These are phyloP conservation scores for Morus bassanus DNA, from an alignment of 2,797 vertebrate species.

Conservation along the genomic window DNA sequence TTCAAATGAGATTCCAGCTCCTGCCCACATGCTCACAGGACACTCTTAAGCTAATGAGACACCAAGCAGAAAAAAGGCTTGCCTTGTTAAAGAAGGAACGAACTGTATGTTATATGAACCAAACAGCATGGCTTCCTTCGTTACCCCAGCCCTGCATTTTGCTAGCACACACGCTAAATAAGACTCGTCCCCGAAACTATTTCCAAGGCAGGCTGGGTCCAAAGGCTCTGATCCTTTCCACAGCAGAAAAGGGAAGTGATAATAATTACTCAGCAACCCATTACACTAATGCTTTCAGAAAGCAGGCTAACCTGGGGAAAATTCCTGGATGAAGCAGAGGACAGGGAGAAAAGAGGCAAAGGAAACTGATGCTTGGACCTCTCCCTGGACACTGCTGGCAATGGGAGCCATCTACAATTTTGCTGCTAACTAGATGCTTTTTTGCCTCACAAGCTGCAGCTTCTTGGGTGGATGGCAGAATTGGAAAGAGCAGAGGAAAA, in stretches of 20 bases:
- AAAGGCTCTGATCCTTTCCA: background rate
- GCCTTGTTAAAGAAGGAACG: background rate
- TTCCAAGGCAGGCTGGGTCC: background rate
- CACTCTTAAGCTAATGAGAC: background rate
- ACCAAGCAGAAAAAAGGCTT: background rate
- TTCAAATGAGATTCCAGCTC: background rate
- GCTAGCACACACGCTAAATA: background rate
- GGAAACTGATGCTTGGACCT: background rate
- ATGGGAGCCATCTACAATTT: background rate
- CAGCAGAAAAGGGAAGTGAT: background rate
- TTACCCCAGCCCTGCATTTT: background rate
- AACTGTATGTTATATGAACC: background rate
- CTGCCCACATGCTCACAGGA: background rate
- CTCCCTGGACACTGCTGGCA: background rate
- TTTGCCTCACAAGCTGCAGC: background rate
- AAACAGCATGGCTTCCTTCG: background rate
- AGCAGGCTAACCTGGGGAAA: background rate
- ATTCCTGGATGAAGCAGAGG: background rate
- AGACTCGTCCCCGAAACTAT: background rate
- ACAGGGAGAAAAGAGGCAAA: conserved; percentile 4
- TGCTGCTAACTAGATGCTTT: background rate
- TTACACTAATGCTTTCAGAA: background rate
- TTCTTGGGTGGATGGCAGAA: background rate
- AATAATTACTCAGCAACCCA: background rate
- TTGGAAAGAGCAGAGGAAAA: background rate